Base-by-base conservation (phyloP, 1,140 invertebrate genomes). In the Pygmarrhopalites habei region DNA sequence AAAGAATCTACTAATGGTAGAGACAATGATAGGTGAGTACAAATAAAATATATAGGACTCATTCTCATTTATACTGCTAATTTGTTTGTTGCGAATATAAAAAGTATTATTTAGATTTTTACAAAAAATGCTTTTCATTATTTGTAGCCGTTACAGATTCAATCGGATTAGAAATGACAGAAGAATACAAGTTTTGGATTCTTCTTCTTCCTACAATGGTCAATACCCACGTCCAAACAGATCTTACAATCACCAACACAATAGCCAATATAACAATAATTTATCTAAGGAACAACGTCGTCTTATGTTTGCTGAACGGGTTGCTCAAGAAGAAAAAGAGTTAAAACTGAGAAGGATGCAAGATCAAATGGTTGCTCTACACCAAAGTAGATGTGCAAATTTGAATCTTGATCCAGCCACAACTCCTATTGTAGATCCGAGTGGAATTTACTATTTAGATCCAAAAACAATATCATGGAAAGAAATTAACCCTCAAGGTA, bases 251-350 rank as follows among this genome's bases (percentile, higher is more conserved):
- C 32, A 15, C 15, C 32, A 15, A 7, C 5, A 35, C 15, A 35
- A 35, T 35, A n/a, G 47, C 15, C n/a, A 58, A 19, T 52, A 59
- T 29, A 44, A 74, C 30, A 72, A 66, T 1, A 72, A 71, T 21
- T 76, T 87, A 72, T 80, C 81, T 1, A 89, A 89, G 74, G 81
- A 84, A 52, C 83, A 89, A 70, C 74, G 88, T 3, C 75, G 90
- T 29, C 83, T 88, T 71, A 75, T 87, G 53, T 93, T 92, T 77
- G 88, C 86, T 23, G 74, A 85, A 19, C 85, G 89, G 77, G 83
- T 86, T 30, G 85, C 85, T 15, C 80, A 85, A 65, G 83, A 87
- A 62, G 81, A 85, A 68, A 82, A 84, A 51, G 71, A 72, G 60
- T 73, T 75, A 32, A 71, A 74, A 64, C 82, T 82, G 43, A 79